These are phyloP conservation scores for Ferrisia virgata DNA, from an alignment of 2,888 invertebrate species.

Conservation along the genomic window DNA sequence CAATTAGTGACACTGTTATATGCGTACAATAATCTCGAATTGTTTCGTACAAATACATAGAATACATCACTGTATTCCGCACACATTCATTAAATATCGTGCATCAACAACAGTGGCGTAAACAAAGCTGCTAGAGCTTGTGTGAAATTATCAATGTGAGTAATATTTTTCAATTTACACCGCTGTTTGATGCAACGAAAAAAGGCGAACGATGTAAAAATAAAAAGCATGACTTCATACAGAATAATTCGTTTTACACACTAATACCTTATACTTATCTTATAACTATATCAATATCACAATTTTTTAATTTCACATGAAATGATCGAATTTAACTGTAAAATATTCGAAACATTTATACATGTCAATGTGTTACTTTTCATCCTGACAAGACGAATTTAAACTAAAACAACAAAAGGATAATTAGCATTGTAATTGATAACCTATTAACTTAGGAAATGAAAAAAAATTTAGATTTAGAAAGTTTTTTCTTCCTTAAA, in stretches of 20 bases:
- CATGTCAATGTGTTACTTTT: neutral
- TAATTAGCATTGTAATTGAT: no score
- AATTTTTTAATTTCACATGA: neutral
- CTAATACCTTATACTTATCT: constrained; percentile 7
- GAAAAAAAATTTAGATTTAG: neutral
- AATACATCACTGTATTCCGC: neutral
- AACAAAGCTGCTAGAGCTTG: neutral
- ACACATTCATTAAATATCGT: neutral
- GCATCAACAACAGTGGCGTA: constrained; percentile 3
- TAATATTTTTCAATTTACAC: neutral
- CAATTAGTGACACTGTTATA: constrained; percentile 23
- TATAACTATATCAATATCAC: constrained; percentile 18
- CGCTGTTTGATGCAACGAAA: neutral
- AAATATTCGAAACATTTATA: neutral
- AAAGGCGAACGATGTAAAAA: neutral
- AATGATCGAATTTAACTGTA: neutral
- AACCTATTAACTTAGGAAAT: no score
- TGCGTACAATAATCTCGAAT: neutral
- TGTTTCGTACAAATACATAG: neutral
- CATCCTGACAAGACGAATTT: neutral
- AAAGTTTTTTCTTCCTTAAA: neutral
- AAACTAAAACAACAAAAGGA: neutral
- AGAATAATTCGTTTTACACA: neutral
- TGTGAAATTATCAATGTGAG: neutral
- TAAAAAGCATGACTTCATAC: constrained; percentile 9